phyloP scores from a whole-genome alignment of 2,888 invertebrate genomes.

The Microctonus aethiopoides region DNA sequence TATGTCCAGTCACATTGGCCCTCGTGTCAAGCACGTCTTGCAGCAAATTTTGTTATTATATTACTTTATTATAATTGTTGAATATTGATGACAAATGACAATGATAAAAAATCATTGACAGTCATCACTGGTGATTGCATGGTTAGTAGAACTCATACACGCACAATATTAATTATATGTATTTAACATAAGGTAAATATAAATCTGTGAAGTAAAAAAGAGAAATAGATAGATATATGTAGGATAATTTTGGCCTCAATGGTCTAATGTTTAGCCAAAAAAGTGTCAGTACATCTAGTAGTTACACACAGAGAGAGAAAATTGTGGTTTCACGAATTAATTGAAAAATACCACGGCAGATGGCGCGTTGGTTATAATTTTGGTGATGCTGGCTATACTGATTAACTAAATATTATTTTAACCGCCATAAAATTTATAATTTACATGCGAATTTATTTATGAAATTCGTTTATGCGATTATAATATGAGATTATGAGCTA shows the following conservation, averaged over 20 bases:
- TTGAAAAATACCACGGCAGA: neutral
- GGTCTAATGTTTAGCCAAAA: neutral
- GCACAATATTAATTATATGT: neutral
- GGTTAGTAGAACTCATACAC: neutral
- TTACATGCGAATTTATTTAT: no score
- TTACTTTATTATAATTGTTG: neutral
- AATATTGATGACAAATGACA: neutral
- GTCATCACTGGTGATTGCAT: neutral
- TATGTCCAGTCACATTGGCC: neutral
- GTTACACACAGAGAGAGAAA: neutral
- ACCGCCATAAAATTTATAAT: neutral
- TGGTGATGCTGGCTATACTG: neutral
- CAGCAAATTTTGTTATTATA: neutral
- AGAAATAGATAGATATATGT: neutral
- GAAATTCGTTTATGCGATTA: no score
- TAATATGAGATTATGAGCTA: no score
- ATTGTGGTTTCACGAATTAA: neutral
- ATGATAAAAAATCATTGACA: neutral
- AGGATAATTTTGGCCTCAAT: neutral
- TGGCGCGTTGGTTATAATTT: neutral
- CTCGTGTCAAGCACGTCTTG: neutral
- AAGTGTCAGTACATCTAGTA: neutral
- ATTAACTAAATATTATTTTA: neutral
- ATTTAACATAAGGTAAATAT: neutral
- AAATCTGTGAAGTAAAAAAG: neutral